phyloP scores from a whole-genome alignment of 2,113 vertebrate species.

The Donacobius atricapilla region DNA sequence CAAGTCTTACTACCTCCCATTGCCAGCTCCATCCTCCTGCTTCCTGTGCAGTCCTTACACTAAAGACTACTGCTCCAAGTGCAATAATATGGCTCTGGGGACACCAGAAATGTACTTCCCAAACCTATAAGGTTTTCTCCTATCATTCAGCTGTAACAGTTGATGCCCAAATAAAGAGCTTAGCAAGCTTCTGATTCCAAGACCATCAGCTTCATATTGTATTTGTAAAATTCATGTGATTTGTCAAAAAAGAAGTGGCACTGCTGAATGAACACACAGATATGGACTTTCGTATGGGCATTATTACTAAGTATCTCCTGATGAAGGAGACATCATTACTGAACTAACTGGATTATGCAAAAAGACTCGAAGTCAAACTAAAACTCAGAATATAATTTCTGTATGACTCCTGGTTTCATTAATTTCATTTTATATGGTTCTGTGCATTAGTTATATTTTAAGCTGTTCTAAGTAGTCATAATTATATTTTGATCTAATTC shows the following conservation, averaged over 20 bases:
- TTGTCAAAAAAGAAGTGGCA: background rate
- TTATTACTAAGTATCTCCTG: background rate
- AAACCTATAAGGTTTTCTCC: background rate
- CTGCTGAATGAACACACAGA: background rate
- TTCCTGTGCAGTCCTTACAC: background rate
- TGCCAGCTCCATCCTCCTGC: background rate
- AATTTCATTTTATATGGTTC: background rate
- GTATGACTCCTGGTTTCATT: background rate
- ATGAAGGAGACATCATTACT: background rate
- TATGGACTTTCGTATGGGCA: background rate
- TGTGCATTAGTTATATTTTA: background rate
- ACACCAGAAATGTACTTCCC: background rate
- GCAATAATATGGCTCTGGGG: fast-evolving
- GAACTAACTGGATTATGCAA: background rate
- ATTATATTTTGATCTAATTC: background rate
- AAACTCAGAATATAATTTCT: background rate
- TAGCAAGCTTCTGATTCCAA: background rate
- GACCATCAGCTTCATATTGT: background rate
- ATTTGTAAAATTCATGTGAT: background rate
- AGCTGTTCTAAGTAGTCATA: background rate
- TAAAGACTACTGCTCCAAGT: background rate
- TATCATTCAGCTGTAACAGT: background rate
- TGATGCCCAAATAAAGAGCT: background rate
- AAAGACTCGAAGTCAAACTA: background rate
- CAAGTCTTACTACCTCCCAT: background rate